These are phyloP conservation scores for Sitta carolinensis DNA, from an alignment of 2,797 vertebrate species.

Conservation along the genomic window DNA sequence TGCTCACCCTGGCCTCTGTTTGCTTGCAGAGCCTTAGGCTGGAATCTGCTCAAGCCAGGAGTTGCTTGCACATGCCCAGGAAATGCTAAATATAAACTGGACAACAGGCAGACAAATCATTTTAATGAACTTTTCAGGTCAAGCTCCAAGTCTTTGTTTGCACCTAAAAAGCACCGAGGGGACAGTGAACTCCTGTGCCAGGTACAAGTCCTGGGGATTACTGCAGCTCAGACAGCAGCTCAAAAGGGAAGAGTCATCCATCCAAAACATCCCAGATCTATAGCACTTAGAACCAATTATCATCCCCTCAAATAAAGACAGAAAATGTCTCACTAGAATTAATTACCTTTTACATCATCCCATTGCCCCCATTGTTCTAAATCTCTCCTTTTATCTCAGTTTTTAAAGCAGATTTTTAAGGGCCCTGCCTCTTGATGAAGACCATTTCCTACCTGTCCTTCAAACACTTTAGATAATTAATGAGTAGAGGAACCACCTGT, in stretches of 20 bases:
- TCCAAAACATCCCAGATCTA: not conserved
- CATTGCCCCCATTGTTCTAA: not conserved
- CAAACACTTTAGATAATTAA: not conserved
- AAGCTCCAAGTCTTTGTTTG: not conserved
- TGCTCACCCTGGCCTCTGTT: not conserved
- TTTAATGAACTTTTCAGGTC: conserved; percentile 15
- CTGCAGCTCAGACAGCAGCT: not conserved
- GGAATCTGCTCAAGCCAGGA: not conserved
- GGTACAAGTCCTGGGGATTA: not conserved
- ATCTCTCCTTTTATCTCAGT: not conserved
- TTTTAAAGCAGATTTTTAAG: not conserved
- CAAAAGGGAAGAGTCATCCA: not conserved
- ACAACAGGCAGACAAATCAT: not conserved
- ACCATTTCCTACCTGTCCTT: not conserved
- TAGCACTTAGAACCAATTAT: not conserved
- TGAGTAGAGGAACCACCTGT: not conserved
- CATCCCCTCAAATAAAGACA: not conserved
- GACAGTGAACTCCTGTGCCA: not conserved
- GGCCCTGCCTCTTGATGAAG: not conserved
- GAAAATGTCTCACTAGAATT: not conserved
- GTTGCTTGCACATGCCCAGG: not conserved
- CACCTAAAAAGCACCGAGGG: not conserved
- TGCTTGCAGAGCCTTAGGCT: conserved; percentile 22
- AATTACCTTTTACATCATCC: not conserved
- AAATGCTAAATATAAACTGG: conserved; percentile 28